Conservation (phyloP, 2,888 invertebrate species). For the Siphlonurus alternatus region DNA sequence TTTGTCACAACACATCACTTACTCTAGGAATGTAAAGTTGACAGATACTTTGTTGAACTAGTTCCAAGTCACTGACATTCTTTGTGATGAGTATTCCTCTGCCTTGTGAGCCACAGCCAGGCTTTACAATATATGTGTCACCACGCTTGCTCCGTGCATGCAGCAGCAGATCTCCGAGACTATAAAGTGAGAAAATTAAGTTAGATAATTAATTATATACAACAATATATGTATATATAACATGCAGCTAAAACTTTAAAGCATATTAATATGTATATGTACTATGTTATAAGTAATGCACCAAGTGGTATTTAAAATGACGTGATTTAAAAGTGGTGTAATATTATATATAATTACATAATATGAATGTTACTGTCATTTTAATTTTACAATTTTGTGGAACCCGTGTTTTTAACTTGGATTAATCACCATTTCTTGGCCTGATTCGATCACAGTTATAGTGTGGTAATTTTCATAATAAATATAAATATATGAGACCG, state of each 20-base stretch:
- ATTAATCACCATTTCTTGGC: too few relatives aligned
- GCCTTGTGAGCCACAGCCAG: constrained; percentile 81
- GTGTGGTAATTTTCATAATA: too few relatives aligned
- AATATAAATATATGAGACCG: too few relatives aligned
- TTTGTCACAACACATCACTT: too few relatives aligned
- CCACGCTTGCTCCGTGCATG: constrained; percentile 46
- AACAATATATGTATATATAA: neutral
- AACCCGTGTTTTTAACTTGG: too few relatives aligned
- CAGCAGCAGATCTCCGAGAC: constrained; percentile 54
- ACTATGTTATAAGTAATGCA: too few relatives aligned
- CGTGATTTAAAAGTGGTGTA: too few relatives aligned
- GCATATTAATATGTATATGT: neutral
- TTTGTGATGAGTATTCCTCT: constrained; percentile 75
- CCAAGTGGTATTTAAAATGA: too few relatives aligned
- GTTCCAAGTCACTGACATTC: constrained; percentile 61
- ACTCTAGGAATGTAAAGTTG: constrained; percentile 57
- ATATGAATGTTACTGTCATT: too few relatives aligned
- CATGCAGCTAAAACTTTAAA: neutral
- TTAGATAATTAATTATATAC: constrained; percentile 1
- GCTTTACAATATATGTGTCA: constrained; percentile 76
- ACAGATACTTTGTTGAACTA: constrained; percentile 51
- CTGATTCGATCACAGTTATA: too few relatives aligned
- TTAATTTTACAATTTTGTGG: too few relatives aligned
- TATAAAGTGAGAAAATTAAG: constrained; percentile 18
- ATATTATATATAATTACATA: too few relatives aligned